phyloP scores from a whole-genome alignment of 2,888 invertebrate species.

The Spilarctia lutea region DNA sequence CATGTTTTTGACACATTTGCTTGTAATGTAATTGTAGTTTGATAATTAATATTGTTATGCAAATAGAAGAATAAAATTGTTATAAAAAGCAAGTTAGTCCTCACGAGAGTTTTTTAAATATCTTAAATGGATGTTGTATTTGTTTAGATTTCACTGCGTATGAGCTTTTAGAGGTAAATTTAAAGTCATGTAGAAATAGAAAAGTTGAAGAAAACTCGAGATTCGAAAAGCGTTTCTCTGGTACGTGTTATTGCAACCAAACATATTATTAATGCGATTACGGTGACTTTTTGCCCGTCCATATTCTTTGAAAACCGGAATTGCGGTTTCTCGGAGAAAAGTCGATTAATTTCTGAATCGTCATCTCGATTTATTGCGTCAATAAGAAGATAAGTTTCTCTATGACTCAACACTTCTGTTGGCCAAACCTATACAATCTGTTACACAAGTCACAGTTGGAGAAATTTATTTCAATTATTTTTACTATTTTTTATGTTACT shows the following conservation, averaged over 20 bases:
- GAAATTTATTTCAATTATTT: background rate
- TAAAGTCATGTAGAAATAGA: background rate
- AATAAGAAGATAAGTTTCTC: background rate
- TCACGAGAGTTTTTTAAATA: background rate
- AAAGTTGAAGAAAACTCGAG: background rate
- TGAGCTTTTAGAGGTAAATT: background rate
- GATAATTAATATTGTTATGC: slow-evolving; percentile 3
- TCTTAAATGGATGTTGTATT: background rate
- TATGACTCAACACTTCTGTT: background rate
- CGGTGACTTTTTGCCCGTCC: background rate
- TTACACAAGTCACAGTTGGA: background rate
- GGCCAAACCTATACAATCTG: background rate
- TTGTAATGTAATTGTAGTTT: slow-evolving; percentile 14
- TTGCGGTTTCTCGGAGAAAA: background rate
- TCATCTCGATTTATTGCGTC: background rate
- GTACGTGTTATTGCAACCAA: background rate
- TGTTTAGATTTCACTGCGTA: background rate
- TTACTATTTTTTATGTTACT: background rate
- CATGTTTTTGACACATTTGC: slow-evolving; percentile 8
- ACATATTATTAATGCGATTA: background rate
- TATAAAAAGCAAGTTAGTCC: background rate
- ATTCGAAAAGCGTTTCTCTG: background rate
- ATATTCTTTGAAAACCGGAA: background rate
- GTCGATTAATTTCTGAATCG: background rate
- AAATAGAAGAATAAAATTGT: background rate